Evolutionary conservation across 2,113 vertebrate species (phyloP).

Genomic region (Neolamprologus sp.): DNA sequence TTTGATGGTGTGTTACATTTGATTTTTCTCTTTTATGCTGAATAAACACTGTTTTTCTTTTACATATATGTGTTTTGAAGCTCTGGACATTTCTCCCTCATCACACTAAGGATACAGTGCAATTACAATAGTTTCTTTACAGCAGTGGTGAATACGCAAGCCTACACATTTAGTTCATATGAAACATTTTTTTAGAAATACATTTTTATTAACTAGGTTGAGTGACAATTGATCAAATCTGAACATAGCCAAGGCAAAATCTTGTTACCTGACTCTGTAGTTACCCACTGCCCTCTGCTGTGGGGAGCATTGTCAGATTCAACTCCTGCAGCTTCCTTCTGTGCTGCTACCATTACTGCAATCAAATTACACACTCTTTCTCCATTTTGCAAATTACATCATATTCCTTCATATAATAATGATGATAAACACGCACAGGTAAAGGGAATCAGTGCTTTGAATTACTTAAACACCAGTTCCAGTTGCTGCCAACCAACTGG

Average conservation of each 20-base stretch:
- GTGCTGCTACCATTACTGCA: neutral
- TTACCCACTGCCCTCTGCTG: neutral
- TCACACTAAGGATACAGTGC: neutral
- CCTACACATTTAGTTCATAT: rapidly evolving
- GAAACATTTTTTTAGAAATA: neutral
- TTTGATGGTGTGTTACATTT: neutral
- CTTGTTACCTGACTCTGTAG: neutral
- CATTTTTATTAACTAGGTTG: neutral
- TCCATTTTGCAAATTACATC: neutral
- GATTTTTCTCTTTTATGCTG: neutral
- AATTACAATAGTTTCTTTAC: neutral
- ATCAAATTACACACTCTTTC: neutral
- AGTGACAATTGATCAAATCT: neutral
- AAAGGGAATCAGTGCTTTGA: neutral
- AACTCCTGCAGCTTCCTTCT: neutral
- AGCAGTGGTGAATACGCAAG: neutral
- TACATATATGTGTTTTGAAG: neutral
- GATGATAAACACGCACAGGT: neutral
- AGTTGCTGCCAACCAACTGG: neutral
- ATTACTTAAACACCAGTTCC: neutral
- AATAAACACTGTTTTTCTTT: neutral
- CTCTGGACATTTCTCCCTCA: neutral
- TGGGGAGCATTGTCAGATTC: neutral
- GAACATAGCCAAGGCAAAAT: neutral
- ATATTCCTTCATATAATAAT: neutral